phyloP scores from a whole-genome alignment of 2,113 vertebrate species.

The Corythoichthys haematopterus region DNA sequence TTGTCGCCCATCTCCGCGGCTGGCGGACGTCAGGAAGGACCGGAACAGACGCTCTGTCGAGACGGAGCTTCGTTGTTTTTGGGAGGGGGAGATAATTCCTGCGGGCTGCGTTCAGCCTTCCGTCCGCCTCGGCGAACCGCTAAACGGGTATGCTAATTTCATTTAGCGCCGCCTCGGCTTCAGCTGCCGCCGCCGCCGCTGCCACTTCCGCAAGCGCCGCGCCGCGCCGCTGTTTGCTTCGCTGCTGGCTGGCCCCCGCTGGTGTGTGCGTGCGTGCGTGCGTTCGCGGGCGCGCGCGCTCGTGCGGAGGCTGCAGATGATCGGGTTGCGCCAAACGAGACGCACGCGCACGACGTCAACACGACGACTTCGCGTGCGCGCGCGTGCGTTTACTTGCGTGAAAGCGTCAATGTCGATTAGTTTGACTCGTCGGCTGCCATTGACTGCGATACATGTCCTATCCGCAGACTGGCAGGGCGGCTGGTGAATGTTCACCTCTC shows the following conservation, averaged over 20 bases:
- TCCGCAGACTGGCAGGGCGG: too few relatives aligned
- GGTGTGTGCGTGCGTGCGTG: not conserved
- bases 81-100: not conserved
- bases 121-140: slow-evolving; percentile 36
- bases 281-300: not conserved
- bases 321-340: slow-evolving; percentile 24
- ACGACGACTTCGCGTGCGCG: not conserved
- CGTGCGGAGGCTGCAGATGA: slow-evolving; percentile 18
- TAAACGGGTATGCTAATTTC: slow-evolving; percentile 54
- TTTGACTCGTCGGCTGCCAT: too few relatives aligned
- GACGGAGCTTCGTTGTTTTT: too few relatives aligned
- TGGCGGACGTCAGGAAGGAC: slow-evolving; percentile 51
- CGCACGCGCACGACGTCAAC: slow-evolving; percentile 5
- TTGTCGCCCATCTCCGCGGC: slow-evolving; percentile 70
- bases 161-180: slow-evolving; percentile 50
- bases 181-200: slow-evolving; percentile 23
- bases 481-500: too few relatives aligned
- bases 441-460: too few relatives aligned
- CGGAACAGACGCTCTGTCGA: slow-evolving; percentile 21
- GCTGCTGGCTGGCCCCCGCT: not conserved
- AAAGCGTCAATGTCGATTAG: too few relatives aligned
- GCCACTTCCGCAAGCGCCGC: slow-evolving; percentile 57
- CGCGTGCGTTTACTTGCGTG: not conserved
- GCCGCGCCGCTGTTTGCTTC: slow-evolving; percentile 8
- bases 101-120: slow-evolving; percentile 30